These are phyloP conservation scores for Anoncus sp. DNA, from an alignment of 2,888 invertebrate genomes.

Conservation along the genomic window DNA sequence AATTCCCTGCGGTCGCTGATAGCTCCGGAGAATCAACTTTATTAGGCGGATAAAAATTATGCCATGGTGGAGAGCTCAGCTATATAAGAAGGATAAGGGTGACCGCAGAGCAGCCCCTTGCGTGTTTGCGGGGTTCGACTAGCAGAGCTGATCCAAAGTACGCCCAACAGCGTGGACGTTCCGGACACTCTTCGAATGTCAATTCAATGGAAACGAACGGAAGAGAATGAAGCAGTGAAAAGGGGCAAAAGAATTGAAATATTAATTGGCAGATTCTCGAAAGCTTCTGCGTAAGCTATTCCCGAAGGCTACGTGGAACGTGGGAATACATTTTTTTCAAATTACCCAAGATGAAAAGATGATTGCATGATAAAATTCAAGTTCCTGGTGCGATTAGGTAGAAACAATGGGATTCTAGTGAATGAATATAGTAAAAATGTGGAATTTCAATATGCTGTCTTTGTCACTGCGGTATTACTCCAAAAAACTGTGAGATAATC, in stretches of 20 bases:
- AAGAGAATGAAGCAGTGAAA: slow-evolving; percentile 16
- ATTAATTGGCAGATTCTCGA: slow-evolving; percentile 57
- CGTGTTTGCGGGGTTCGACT: slow-evolving; percentile 13
- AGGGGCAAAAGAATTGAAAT: slow-evolving; percentile 59
- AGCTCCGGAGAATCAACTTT: slow-evolving; percentile 67
- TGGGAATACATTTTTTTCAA: too few species aligned
- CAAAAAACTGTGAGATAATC: too few species aligned
- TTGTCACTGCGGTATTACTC: too few species aligned
- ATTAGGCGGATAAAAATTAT: slow-evolving; percentile 71
- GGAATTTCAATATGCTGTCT: not conserved
- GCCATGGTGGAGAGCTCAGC: slow-evolving; percentile 30
- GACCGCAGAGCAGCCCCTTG: slow-evolving; percentile 10
- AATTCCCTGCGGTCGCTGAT: slow-evolving; percentile 63
- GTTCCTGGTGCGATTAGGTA: slow-evolving; percentile 2
- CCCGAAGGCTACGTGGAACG: not conserved
- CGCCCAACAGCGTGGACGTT: slow-evolving; percentile 22
- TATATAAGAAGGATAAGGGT: not conserved
- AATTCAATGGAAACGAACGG: slow-evolving; percentile 39
- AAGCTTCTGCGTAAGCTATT: not conserved
- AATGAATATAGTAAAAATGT: not conserved
- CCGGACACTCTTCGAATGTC: slow-evolving; percentile 20
- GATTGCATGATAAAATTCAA: not conserved
- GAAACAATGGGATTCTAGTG: not conserved
- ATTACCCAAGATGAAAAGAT: too few species aligned
- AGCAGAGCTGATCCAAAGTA: slow-evolving; percentile 10